phyloP scores from a whole-genome alignment of 2,113 vertebrate genomes.

The Mus spicilegus region DNA sequence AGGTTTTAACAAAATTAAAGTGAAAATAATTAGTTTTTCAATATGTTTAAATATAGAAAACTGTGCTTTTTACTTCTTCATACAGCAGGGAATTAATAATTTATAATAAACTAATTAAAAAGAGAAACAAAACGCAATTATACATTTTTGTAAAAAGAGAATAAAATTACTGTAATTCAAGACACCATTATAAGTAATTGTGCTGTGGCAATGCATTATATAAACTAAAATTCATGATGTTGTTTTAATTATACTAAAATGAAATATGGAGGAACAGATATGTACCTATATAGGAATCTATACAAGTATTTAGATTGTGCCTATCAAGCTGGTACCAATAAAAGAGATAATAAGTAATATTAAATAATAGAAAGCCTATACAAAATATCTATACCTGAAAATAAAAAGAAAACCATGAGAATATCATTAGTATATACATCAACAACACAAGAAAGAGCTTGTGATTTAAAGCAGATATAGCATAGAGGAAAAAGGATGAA shows the following conservation, averaged over 20 bases:
- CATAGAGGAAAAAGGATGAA: background rate
- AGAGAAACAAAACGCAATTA: background rate
- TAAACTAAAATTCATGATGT: background rate
- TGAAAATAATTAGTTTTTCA: background rate
- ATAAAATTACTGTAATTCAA: background rate
- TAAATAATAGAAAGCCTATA: background rate
- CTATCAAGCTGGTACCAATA: background rate
- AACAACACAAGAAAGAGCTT: background rate
- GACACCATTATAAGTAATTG: background rate
- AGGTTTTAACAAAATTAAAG: background rate
- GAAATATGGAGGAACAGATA: background rate
- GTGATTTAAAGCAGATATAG: background rate
- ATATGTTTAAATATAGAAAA: background rate
- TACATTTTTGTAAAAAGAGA: background rate
- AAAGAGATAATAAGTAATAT: background rate
- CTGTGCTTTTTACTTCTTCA: background rate
- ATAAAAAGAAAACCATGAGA: background rate
- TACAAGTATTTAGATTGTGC: too few species aligned
- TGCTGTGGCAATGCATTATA: background rate
- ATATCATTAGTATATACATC: background rate
- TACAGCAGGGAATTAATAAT: background rate
- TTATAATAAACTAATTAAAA: background rate
- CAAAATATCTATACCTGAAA: background rate
- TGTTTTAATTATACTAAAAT: background rate
- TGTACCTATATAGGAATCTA: background rate